A percentile compares a stretch with the other conserved stretches of the same genome.
Evolutionary conservation across 2,888 invertebrate genomes (phyloP).

Genomic region (Agriopis leucophaearia): DNA sequence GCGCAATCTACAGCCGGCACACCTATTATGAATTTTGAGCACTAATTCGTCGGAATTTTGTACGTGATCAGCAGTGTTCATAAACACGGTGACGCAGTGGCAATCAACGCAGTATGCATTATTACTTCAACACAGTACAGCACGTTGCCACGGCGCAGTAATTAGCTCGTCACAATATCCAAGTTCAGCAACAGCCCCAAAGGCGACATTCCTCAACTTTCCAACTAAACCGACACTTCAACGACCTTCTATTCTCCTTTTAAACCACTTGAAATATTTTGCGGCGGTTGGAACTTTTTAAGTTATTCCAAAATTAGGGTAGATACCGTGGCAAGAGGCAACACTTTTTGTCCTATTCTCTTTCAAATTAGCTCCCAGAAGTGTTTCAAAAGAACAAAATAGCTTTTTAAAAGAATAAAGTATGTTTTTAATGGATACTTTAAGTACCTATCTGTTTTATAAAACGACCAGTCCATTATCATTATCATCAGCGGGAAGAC

Average conservation of each 20-base stretch:
- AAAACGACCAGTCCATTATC: too few relatives aligned
- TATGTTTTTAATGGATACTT: conserved; percentile 8
- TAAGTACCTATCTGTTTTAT: background rate
- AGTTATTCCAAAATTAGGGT: conserved; percentile 51
- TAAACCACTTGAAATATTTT: conserved; percentile 59
- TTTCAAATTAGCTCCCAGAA: conserved; percentile 32
- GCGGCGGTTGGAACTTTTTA: conserved; percentile 51
- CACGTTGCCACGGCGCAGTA: conserved; percentile 5
- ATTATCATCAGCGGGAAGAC: too few relatives aligned
- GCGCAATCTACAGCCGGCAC: conserved; percentile 23
- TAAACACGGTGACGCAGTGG: conserved; percentile 14
- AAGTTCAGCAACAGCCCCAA: conserved; percentile 25
- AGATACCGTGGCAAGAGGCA: conserved; percentile 19
- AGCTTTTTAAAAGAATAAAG: conserved; percentile 15
- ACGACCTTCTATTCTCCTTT: conserved; percentile 39
- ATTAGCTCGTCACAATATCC: conserved; percentile 16
- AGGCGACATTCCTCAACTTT: conserved; percentile 58
- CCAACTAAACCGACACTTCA: conserved; percentile 45
- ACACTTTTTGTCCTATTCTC: conserved; percentile 39
- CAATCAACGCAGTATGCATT: conserved; percentile 23
- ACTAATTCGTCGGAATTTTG: conserved; percentile 31
- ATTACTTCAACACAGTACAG: conserved; percentile 20
- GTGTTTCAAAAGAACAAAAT: conserved; percentile 15
- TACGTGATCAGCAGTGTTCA: conserved; percentile 17
- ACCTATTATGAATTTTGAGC: conserved; percentile 30